Conservation (phyloP, 2,113 vertebrate species). For the Scopus umbretta region DNA sequence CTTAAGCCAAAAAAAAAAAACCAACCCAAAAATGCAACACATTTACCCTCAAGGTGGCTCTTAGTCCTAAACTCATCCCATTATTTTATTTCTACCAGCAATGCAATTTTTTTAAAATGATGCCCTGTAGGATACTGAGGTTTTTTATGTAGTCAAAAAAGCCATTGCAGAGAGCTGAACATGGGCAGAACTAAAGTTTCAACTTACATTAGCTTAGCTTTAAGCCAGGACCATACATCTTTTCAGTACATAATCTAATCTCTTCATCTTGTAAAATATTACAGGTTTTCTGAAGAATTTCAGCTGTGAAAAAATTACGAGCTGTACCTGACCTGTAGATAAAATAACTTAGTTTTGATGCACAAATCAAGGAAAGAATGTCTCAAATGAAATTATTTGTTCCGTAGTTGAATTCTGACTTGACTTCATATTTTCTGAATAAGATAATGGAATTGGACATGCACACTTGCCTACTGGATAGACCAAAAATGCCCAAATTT, state of each 20-base stretch:
- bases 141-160: not conserved
- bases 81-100: constrained; percentile 10
- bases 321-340: not conserved
- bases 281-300: not conserved
- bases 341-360: not conserved
- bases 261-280: not conserved
- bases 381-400: not conserved
- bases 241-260: not conserved
- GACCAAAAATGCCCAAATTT: not conserved
- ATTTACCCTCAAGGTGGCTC: constrained; percentile 36
- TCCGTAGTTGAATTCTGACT: not conserved
- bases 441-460: not conserved
- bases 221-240: not conserved
- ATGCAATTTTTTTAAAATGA: not conserved
- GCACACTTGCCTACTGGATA: not conserved
- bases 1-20: not conserved
- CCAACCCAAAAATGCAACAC: not conserved
- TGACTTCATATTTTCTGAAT: not conserved
- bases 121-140: not conserved
- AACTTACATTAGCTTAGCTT: not conserved
- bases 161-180: not conserved
- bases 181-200: not conserved
- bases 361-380: not conserved
- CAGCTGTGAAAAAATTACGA: not conserved
- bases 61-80: constrained; percentile 13